Conservation (phyloP, 2,888 invertebrate species). For the Xestia rhomboidea region DNA sequence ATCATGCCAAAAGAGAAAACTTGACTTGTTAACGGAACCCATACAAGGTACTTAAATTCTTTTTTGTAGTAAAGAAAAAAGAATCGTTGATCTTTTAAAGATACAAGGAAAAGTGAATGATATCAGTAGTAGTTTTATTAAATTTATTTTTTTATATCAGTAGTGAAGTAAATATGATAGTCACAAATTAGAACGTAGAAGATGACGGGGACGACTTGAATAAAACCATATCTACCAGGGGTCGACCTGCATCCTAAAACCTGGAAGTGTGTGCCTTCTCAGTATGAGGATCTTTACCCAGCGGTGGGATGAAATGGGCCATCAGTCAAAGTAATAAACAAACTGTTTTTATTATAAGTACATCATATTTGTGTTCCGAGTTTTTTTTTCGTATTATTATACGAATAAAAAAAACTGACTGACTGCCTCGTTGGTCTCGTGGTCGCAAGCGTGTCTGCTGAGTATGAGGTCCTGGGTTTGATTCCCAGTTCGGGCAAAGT, state of each 20-base stretch:
- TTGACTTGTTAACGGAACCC: slow-evolving; percentile 27
- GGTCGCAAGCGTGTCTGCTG: too few species aligned
- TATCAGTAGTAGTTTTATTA: background rate
- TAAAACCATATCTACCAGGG: too few species aligned
- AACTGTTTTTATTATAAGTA: too few species aligned
- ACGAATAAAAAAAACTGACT: too few species aligned
- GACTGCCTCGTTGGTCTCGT: too few species aligned
- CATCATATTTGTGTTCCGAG: too few species aligned
- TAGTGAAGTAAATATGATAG: background rate
- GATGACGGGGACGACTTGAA: background rate
- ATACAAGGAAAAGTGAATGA: background rate
- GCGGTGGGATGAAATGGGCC: background rate
- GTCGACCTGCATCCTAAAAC: too few species aligned
- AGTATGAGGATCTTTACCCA: background rate
- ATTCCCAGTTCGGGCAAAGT: too few species aligned
- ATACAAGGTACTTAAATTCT: slow-evolving; percentile 24
- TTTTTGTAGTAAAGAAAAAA: slow-evolving; percentile 7
- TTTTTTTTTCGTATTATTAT: too few species aligned
- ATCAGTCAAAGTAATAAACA: background rate
- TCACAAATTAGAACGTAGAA: background rate
- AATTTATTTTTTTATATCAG: too few species aligned
- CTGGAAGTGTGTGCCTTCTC: background rate
- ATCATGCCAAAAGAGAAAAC: slow-evolving; percentile 41
- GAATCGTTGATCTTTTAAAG: background rate
- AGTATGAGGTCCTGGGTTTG: too few species aligned